A percentile compares a stretch with the other conserved stretches of the same genome.
These are phyloP conservation scores for Bursaphelenchus mucronatus DNA, from an alignment of 1,140 invertebrate species.

Conservation along the genomic window DNA sequence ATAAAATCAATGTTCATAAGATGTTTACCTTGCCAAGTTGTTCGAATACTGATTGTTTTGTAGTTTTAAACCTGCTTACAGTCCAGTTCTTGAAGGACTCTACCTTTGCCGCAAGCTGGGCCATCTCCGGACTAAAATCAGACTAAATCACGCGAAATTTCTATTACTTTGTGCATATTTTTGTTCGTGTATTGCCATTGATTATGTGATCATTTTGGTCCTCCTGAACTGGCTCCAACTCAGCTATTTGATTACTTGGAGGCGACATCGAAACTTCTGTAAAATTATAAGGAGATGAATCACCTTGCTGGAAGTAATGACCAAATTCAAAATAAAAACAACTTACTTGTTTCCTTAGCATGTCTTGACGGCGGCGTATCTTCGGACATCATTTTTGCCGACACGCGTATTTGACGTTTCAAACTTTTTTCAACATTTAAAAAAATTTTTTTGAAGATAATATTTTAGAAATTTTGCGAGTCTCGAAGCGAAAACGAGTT, in stretches of 20 bases:
- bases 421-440: no score
- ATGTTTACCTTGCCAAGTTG: constrained; percentile 23
- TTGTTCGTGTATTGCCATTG: constrained; percentile 1
- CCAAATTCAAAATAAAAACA: no score
- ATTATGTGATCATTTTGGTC: constrained; percentile 10
- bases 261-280: neutral
- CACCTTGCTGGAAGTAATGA: no score
- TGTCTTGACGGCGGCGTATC: no score
- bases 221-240: neutral
- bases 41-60: constrained; percentile 29
- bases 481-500: no score
- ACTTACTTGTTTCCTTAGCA: no score
- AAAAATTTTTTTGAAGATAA: no score
- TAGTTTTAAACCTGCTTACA: constrained; percentile 26
- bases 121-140: constrained; percentile 33
- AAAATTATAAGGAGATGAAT: no score
- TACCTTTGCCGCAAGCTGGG: constrained; percentile 20
- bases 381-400: no score
- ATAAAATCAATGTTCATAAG: constrained; percentile 21
- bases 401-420: no score
- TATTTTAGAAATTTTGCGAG: no score
- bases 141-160: neutral
- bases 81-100: constrained; percentile 36
- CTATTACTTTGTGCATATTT: constrained; percentile 22
- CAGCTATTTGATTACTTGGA: neutral